phyloP scores from a whole-genome alignment of 2,113 vertebrate genomes.

The Balaenoptera acutorostrata region DNA sequence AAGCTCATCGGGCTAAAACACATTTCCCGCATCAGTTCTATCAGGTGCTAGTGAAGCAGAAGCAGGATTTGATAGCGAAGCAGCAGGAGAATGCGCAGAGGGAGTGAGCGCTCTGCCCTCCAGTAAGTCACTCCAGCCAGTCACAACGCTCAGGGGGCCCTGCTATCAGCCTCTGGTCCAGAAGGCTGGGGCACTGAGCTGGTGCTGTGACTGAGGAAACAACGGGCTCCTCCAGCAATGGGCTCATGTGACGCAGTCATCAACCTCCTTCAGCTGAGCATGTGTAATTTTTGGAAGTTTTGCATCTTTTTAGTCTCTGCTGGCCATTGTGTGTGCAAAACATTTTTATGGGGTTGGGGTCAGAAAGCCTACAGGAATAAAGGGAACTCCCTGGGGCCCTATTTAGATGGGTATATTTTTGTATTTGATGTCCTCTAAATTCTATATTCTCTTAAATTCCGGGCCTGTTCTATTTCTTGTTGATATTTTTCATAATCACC shows the following conservation, averaged over 20 bases:
- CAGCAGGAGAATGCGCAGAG: rapidly evolving
- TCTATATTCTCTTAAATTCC: background rate
- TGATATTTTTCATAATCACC: conserved; percentile 21
- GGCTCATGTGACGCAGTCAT: background rate
- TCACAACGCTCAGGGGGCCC: background rate
- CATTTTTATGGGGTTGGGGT: background rate
- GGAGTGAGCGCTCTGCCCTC: rapidly evolving
- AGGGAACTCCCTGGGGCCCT: background rate
- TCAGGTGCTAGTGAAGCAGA: background rate
- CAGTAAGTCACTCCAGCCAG: background rate
- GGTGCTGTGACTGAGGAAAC: rapidly evolving
- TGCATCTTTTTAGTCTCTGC: background rate
- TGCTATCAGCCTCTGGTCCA: conserved; percentile 33
- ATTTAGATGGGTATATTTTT: conserved; percentile 26
- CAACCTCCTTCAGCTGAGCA: background rate
- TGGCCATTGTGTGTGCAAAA: background rate
- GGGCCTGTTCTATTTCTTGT: background rate
- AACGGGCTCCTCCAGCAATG: background rate
- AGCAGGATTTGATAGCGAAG: background rate
- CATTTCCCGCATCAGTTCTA: background rate
- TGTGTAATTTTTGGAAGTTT: background rate
- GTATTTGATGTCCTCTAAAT: conserved; percentile 14
- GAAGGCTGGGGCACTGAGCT: background rate
- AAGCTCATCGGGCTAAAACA: conserved; percentile 80
- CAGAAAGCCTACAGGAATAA: background rate